Conservation (phyloP, 1,140 invertebrate species). For the Pseudachorutes palmiensis region DNA sequence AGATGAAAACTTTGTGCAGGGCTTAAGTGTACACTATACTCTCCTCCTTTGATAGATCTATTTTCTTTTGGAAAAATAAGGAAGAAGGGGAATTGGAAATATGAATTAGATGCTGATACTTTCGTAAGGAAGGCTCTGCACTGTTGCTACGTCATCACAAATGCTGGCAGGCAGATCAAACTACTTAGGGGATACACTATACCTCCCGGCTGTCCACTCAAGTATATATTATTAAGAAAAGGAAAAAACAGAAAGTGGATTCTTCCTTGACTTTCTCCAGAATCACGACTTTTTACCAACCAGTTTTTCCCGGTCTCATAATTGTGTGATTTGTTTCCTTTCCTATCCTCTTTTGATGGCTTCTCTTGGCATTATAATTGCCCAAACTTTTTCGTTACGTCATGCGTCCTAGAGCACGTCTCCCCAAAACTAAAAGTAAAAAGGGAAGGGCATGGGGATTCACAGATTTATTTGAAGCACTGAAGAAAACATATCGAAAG, state of each 20-base stretch:
- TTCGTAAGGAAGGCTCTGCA: conserved; percentile 20
- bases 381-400: no score
- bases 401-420: no score
- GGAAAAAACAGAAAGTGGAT: conserved; percentile 1
- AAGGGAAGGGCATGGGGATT: no score
- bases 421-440: no score
- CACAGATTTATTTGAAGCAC: no score
- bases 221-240: conserved; percentile 9
- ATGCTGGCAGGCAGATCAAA: conserved; percentile 19
- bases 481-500: no score
- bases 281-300: no score
- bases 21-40: conserved; percentile 9
- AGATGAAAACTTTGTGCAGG: conserved; percentile 12
- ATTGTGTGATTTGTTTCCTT: no score
- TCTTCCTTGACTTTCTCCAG: conserved; percentile 14
- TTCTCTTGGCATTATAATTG: no score
- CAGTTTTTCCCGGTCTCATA: no score
- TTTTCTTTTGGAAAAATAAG: conserved; percentile 25
- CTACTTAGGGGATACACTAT: conserved; percentile 10
- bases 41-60: conserved; percentile 14
- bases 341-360: no score
- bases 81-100: conserved; percentile 17
- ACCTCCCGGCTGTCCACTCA: conserved; percentile 4
- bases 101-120: conserved; percentile 22
- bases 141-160: conserved; percentile 33